Base-by-base conservation (phyloP, 2,797 vertebrate genomes). In the Vireo griseus region DNA sequence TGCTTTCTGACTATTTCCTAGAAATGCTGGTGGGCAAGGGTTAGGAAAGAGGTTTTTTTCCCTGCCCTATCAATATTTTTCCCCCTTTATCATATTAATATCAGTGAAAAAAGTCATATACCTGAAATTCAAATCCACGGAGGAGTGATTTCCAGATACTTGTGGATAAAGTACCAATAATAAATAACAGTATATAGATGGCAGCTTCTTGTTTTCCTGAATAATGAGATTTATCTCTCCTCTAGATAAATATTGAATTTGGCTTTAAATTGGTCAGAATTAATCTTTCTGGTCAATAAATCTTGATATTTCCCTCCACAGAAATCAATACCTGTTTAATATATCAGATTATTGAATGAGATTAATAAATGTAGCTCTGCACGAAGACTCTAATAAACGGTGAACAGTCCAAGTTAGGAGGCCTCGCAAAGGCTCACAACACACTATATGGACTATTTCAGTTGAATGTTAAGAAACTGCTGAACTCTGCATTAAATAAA, bases 401-500 rank as follows among this genome's bases (percentile, higher is more conserved):
- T 57, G 44, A 92, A 48, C 26, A 45, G 31, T n/a, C 11, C 29
- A 94, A 89, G 73, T 78, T 75, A 68, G 31, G 40, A 58, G 29
- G 28, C 33, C 81, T 87, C 85, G 76, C 25, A 96, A 91, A 85
- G 26, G 15, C 40, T 89, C 54, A 40, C 45, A 88, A 68, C 17
- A 45, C 65, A 20, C 28, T 88, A 19, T 47, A 68, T 75, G 76
- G 78, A 78, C 51, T 77, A 54, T 90, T 93, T 73, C 73, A 80
- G 35, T 39, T 93, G 87, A 77, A 84, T 89, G 33, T 63, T 96
- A 80, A 90, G 79, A 95, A 83, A 92, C 94, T 72, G 81, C 73
- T 96, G 91, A 93, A 74, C 55, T 95, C 48, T 84, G 94, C 45
- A 80, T 95, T 96, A 95, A 81, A 92, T 94, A 96, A 96, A 96